phyloP scores from a whole-genome alignment of 2,113 vertebrate species.

The Scartelaos histophorus region DNA sequence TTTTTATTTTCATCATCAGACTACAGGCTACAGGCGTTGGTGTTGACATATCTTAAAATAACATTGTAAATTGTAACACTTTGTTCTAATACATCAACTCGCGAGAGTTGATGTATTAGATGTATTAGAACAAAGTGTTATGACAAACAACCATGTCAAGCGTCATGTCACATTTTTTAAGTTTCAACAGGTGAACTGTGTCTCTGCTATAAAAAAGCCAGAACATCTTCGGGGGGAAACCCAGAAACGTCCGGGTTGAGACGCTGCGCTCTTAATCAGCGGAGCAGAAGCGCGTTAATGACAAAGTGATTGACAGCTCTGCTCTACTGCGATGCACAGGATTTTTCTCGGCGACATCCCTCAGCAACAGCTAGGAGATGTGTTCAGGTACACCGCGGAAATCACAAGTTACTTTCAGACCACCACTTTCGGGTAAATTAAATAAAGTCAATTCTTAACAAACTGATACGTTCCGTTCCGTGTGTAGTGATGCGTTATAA shows the following conservation, averaged over 20 bases:
- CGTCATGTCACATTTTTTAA: not conserved
- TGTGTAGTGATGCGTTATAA: not conserved
- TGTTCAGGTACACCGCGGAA: slow-evolving; percentile 49
- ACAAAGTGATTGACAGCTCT: slow-evolving; percentile 40
- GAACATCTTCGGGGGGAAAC: not conserved
- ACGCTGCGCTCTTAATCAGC: slow-evolving; percentile 28
- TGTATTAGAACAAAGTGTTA: too few species aligned
- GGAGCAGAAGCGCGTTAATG: slow-evolving; percentile 27
- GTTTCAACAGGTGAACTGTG: not conserved
- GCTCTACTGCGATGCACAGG: slow-evolving; percentile 18
- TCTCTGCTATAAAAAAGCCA: not conserved
- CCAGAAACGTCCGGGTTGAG: not conserved
- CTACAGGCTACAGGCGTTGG: too few species aligned
- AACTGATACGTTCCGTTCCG: not conserved
- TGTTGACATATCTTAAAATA: not conserved
- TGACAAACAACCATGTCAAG: not conserved
- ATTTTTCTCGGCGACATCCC: slow-evolving; percentile 67
- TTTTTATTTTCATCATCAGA: too few species aligned
- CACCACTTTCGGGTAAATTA: not conserved
- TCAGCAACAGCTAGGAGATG: slow-evolving; percentile 75
- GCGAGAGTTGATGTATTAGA: too few species aligned
- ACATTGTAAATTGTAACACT: not conserved
- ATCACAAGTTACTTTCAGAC: not conserved
- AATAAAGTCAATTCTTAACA: not conserved
- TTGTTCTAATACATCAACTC: not conserved